Base-by-base conservation (phyloP, 2,888 invertebrate species). In the Philereme vetulata region DNA sequence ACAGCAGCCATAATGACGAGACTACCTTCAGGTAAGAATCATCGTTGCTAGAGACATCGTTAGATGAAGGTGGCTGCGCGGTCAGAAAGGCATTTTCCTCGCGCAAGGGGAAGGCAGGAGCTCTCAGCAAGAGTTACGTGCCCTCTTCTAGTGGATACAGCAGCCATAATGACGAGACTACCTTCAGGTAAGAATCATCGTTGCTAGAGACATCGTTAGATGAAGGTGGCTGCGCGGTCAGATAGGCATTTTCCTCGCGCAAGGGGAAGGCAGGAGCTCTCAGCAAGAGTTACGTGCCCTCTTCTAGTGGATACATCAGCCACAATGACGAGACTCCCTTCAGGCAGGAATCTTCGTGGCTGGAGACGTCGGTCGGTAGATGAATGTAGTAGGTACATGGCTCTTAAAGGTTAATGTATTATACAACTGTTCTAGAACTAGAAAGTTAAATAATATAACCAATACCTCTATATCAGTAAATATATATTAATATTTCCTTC, bases 291-390 rank as follows among this genome's bases (percentile, higher is more conserved):
- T 95, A 96, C 80, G 95, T 96, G 64, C 93, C 96, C 67, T 96
- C 95, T 71, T 96, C 96, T 74, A 96, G 95, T 82, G 96, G 96
- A 47, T 96, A 96, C 83, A 96, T 96, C 71, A 96, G 96, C 87
- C 96, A 96, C 87, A 96, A 96, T 83, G 96, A 96, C 85, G 96
- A 96, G 85, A 96, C 96, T 63, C 96, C 96, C 56, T 96, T 96
- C 93, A 95, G 95, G 95, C 95, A 86, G 21, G 21, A 21, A 21
- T 21, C 1, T 21, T 21, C 21, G 21, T 1, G 1, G 21, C 21
- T 21, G 21, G 21, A 21, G 21, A 21, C 21, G 21, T 21, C 21
- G 21, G 21, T 21, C 21, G 21, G 21, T 21, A 21, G 2, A 21
- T 21, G 21, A 21, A 21, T 21, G 21, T 2, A 2, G 21, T 21